Evolutionary conservation across 2,888 invertebrate genomes (phyloP).

Genomic region (Rambutsinella grinnellia): DNA sequence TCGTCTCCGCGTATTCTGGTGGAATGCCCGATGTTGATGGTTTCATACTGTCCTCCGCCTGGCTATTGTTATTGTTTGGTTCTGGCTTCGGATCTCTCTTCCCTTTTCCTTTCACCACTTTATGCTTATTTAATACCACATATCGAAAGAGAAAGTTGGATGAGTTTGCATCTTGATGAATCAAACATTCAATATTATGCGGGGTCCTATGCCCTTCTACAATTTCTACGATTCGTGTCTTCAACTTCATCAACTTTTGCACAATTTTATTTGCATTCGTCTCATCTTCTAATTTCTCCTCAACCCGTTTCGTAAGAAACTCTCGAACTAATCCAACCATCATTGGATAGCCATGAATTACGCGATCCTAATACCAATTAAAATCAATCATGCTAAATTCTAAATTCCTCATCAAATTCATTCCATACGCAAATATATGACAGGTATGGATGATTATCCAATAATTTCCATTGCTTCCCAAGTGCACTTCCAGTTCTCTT

Average conservation of each 20-base stretch:
- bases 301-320: neutral
- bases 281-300: neutral
- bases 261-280: conserved; percentile 3
- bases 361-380: conserved; percentile 11
- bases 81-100: neutral
- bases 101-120: neutral
- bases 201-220: conserved; percentile 17
- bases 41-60: too few species aligned
- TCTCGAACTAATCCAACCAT: conserved; percentile 29
- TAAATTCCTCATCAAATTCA: neutral
- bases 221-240: conserved; percentile 13
- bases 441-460: conserved; percentile 26
- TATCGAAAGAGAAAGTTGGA: conserved; percentile 35
- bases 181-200: conserved; percentile 21
- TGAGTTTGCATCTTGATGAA: conserved; percentile 28
- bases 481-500: conserved; percentile 8
- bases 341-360: conserved; percentile 13
- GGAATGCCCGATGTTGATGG: too few species aligned
- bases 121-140: neutral
- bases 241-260: conserved; percentile 17
- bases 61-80: neutral
- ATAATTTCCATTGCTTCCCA: conserved; percentile 31
- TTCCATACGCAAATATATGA: conserved; percentile 15
- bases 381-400: neutral
- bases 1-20: conserved; percentile 8